These are phyloP conservation scores for Caretta caretta DNA, from an alignment of 2,113 vertebrate species.

Conservation along the genomic window DNA sequence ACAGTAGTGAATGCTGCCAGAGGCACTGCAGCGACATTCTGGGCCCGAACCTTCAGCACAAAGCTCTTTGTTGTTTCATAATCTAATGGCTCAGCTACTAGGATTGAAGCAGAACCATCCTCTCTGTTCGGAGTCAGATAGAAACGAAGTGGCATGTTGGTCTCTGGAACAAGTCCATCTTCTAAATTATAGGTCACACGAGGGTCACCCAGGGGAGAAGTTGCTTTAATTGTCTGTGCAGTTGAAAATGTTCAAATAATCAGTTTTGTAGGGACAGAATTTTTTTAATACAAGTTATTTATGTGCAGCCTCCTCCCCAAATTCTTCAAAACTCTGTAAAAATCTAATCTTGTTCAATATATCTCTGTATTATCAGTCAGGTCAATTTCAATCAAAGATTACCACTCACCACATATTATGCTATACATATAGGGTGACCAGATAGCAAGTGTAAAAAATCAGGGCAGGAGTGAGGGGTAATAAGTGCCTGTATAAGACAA, in stretches of 20 bases:
- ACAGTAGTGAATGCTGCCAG: slow-evolving; percentile 87
- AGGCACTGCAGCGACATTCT: slow-evolving; percentile 89
- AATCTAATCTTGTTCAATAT: neutral
- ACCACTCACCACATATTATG: neutral
- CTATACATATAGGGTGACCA: neutral
- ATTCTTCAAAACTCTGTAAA: neutral
- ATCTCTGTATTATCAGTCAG: neutral
- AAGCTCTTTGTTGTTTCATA: slow-evolving; percentile 89
- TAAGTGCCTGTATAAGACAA: too few species aligned
- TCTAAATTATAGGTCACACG: slow-evolving; percentile 90
- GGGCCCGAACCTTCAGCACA: slow-evolving; percentile 86
- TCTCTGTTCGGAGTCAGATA: slow-evolving; percentile 91
- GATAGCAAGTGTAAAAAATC: neutral
- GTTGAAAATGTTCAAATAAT: neutral
- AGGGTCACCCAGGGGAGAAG: slow-evolving; percentile 88
- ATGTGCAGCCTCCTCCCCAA: neutral
- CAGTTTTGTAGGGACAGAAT: neutral
- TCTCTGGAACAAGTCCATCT: slow-evolving; percentile 90
- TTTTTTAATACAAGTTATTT: neutral
- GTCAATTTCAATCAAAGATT: neutral
- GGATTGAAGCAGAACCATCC: slow-evolving; percentile 88
- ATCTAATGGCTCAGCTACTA: slow-evolving; percentile 89
- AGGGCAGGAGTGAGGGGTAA: too few species aligned
- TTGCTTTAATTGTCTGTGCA: slow-evolving; percentile 89
- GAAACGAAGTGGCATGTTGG: slow-evolving; percentile 91